phyloP scores from a whole-genome alignment of 2,113 vertebrate genomes.

The Climacteris rufus region DNA sequence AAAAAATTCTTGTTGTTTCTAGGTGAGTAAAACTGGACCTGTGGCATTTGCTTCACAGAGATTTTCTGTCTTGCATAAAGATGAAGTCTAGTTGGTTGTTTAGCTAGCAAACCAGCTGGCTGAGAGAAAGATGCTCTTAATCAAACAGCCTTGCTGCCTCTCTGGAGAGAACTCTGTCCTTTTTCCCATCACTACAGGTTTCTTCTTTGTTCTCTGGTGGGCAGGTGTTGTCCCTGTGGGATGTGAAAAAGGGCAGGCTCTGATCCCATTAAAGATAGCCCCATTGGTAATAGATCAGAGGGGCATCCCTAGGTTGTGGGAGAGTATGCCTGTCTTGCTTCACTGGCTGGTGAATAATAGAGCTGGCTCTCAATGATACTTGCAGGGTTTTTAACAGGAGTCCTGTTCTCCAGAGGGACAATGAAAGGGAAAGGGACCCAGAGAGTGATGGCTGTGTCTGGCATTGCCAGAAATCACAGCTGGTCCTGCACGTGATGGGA shows the following conservation, averaged over 20 bases:
- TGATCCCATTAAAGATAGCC: slow-evolving; percentile 47
- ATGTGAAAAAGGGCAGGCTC: slow-evolving; percentile 44
- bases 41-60: neutral
- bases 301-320: slow-evolving; percentile 50
- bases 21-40: neutral
- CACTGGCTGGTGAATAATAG: slow-evolving; percentile 57
- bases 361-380: slow-evolving; percentile 24
- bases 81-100: neutral
- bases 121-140: slow-evolving; percentile 15
- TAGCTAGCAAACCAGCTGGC: slow-evolving; percentile 25
- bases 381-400: slow-evolving; percentile 30
- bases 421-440: slow-evolving; percentile 43
- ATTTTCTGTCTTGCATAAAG: slow-evolving; percentile 2
- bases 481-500: neutral
- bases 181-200: slow-evolving; percentile 50
- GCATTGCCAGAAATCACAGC: slow-evolving; percentile 48
- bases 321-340: slow-evolving; percentile 48
- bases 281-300: slow-evolving; percentile 6
- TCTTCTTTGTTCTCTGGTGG: slow-evolving; percentile 47
- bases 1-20: neutral
- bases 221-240: slow-evolving; percentile 50
- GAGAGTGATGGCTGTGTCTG: neutral
- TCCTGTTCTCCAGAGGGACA: slow-evolving; percentile 16
- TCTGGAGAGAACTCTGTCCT: slow-evolving; percentile 5
- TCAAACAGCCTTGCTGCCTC: neutral